These are phyloP conservation scores for Salpingus planirostris DNA, from an alignment of 2,888 invertebrate species.

Conservation along the genomic window DNA sequence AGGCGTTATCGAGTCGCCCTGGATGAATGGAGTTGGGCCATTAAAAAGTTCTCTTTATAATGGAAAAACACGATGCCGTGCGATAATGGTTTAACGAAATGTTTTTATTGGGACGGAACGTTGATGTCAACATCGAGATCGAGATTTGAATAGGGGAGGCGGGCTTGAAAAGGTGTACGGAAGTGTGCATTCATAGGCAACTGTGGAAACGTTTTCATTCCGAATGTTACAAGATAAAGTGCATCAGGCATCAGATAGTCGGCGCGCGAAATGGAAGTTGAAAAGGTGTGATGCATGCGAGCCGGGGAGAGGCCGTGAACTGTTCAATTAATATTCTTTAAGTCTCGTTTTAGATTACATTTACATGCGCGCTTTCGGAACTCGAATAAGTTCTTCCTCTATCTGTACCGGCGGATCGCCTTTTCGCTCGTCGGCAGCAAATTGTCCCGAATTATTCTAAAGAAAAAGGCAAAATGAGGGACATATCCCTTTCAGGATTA, in stretches of 20 bases:
- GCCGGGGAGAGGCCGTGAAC: no score
- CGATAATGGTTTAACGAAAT: no score
- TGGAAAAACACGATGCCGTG: background rate
- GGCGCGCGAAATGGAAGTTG: constrained; percentile 11
- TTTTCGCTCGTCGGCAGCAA: constrained; percentile 12
- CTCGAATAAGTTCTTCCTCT: constrained; percentile 13
- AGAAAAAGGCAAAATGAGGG: constrained; percentile 14
- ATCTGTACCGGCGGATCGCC: constrained; percentile 6
- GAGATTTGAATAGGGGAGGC: constrained; percentile 7
- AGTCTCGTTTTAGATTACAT: constrained; percentile 10
- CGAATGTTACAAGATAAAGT: constrained; percentile 11
- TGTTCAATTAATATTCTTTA: constrained; percentile 17
- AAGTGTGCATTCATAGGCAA: constrained; percentile 10
- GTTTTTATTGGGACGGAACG: constrained; percentile 11
- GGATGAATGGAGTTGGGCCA: no score
- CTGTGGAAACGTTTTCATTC: constrained; percentile 13
- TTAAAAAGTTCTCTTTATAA: background rate
- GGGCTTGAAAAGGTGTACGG: constrained; percentile 13
- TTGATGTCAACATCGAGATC: constrained; percentile 7
- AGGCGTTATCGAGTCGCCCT: no score
- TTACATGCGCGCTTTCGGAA: constrained; percentile 8
- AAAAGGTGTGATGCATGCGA: no score
- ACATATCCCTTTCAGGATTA: constrained; percentile 16
- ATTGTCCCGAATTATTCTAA: constrained; percentile 15
- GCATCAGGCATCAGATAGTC: constrained; percentile 9